Base-by-base conservation (phyloP, 1,140 invertebrate species). In the Lethrus apterus region DNA sequence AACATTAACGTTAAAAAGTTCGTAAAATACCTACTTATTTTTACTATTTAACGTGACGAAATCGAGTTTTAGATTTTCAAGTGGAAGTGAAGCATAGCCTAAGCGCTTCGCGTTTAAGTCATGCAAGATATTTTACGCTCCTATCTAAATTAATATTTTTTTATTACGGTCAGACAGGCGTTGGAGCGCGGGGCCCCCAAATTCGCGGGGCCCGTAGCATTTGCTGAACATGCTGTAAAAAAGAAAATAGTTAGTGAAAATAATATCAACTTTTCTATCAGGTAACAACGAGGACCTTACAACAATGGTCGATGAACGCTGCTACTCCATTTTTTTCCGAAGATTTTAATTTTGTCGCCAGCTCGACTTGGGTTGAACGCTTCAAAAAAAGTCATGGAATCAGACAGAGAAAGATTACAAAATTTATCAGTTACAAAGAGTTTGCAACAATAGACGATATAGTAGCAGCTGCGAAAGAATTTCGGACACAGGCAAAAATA, bases 381-480 rank as follows among this genome's bases (percentile, higher is more conserved):
- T 46, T 35, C 10, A 46, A 47, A 32, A 14, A 26, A 15, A 36
- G 31, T 7, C 15, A 44, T 33, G 10, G 19, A n/a, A 44, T 44
- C 4, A 4, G 29, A 4, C 43, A 44, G 11, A 9, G 32, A 19
- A 11, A 36, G 38, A 29, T 36, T 3, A 36, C 44, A 8, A 46
- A 38, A 26, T 46, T 8, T 24, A 21, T 29, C 23, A 21, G 9
- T 2, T 2, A 23, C 13, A 35, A 17, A 18, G 33, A 46, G 10
- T 10, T 13, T 8, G 43, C 10, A 19, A 17, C 43, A 8, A 18
- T 44, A 5, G 31, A 34, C 18, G 23, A 46, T 17, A 26, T 7
- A 7, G 9, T 47, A 26, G 5, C n/a, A 17, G 24, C 29, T 7
- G 34, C 45, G 23, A 20, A 47, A 38, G 17, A 38, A 20, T 40